Base-by-base conservation (phyloP, 2,113 vertebrate species). In the Acrocephalus kingi region DNA sequence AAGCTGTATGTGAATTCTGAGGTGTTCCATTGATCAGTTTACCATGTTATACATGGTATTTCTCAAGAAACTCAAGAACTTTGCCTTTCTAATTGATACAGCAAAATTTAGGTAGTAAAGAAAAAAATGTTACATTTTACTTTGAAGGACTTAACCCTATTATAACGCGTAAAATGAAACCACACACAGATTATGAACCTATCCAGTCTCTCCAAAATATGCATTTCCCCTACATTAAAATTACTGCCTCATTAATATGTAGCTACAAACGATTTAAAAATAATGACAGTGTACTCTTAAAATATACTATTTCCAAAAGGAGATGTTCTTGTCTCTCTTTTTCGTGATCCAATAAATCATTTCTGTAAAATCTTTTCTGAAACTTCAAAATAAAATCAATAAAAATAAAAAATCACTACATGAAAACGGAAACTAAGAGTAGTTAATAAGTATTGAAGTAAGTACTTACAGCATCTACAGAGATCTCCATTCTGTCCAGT, bases 401-500 rank as follows among this genome's bases (percentile, higher is more conserved):
- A 84, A 93, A 93, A 96, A 94, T 72, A 90, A 84, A 74, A 68
- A 82, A 87, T 78, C 51, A 96, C 73, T 75, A 71, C 16, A 72
- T 71, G 62, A 94, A 96, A 95, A 98, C 96, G 54, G 80, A 97
- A 91, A 98, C 74, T 63, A 84, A n/a, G 62, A 90, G 22, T 41
- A 51, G 19, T 52, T 82, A 31, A 2, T 46, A 75, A 51, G 25
- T 79, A 94, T 73, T 41, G 52, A 56, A 68, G 43, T 28, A 72
- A 56, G 33, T 91, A 98, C 98, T 98, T 95, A 98, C 98, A 87
- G 97, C 93, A 55, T 98, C 98, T 96, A 98, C 98, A 61, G 98
- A 98, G 37, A 99, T 98, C 94, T 99, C 99, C 98, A 99, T 98
- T 97, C 99, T 98, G 98, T 99, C 99, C 97, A 99, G 84, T 97